These are phyloP conservation scores for Drosophila repleta DNA, from an alignment of 1,140 invertebrate genomes.

Conservation along the genomic window DNA sequence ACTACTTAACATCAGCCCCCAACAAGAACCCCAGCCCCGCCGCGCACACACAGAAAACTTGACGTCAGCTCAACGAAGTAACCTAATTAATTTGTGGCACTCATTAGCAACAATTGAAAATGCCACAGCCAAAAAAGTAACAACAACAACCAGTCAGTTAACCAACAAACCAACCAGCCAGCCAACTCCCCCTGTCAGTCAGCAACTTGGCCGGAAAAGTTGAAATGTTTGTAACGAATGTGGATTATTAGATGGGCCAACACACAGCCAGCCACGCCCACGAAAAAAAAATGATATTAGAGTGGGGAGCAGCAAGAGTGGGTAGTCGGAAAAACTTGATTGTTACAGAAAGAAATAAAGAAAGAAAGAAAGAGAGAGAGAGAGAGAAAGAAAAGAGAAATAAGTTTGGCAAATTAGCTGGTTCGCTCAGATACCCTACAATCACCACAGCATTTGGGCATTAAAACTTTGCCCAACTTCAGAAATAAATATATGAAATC, in stretches of 20 bases:
- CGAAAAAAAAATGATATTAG: slow-evolving; percentile 31
- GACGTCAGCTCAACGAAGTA: slow-evolving; percentile 77
- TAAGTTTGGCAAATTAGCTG: background rate
- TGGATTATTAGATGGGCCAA: slow-evolving; percentile 39
- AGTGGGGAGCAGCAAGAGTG: background rate
- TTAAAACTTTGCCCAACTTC: no score
- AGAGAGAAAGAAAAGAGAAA: background rate
- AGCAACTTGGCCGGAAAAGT: slow-evolving; percentile 56
- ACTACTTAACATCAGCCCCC: slow-evolving; percentile 56
- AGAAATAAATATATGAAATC: background rate
- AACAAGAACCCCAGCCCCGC: background rate
- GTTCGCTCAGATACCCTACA: background rate
- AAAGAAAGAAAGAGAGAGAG: background rate
- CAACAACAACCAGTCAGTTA: slow-evolving; percentile 18
- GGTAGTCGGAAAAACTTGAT: background rate
- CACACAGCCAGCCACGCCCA: slow-evolving; percentile 4
- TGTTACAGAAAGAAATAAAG: slow-evolving; percentile 2
- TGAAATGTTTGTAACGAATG: slow-evolving; percentile 57
- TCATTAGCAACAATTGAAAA: slow-evolving; percentile 82
- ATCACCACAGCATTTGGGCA: no score
- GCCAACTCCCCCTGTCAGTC: slow-evolving; percentile 24
- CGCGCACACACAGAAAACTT: background rate
- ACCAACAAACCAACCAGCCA: slow-evolving; percentile 9
- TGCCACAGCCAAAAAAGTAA: slow-evolving; percentile 56
- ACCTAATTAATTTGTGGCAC: slow-evolving; percentile 82